Conservation (phyloP, 1,140 invertebrate species). For the Episyrphus balteatus region DNA sequence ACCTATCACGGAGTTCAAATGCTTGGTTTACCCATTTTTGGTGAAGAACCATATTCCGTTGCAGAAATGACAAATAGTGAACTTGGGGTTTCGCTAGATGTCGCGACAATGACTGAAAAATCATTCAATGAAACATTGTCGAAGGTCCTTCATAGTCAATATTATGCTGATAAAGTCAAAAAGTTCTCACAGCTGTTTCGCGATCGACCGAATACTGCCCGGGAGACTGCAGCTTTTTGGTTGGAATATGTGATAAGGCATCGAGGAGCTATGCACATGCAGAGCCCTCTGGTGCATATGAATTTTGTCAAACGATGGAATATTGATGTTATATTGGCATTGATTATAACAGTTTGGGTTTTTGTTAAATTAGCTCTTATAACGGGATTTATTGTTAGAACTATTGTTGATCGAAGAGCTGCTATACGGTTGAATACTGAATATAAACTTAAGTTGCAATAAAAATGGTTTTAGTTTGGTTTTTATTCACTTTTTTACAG, state of each 20-base stretch:
- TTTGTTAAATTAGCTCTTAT: too few species aligned
- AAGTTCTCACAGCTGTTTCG: background rate
- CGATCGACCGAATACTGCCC: conserved; percentile 1
- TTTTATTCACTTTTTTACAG: too few species aligned
- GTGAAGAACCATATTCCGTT: conserved; percentile 39
- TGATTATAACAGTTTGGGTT: too few species aligned
- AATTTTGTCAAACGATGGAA: background rate
- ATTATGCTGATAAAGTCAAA: conserved; percentile 7
- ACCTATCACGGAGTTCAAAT: conserved; percentile 26
- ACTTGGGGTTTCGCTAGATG: background rate
- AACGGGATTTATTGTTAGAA: too few species aligned
- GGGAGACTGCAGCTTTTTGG: conserved; percentile 2
- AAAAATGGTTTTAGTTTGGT: too few species aligned
- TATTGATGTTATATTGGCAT: too few species aligned
- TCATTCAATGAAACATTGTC: conserved; percentile 4
- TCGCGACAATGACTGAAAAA: background rate
- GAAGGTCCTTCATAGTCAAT: conserved; percentile 6
- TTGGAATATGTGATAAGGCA: conserved; percentile 17
- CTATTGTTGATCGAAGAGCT: too few species aligned
- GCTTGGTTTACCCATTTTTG: conserved; percentile 34
- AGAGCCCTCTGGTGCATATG: conserved; percentile 11
- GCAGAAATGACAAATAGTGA: conserved; percentile 13
- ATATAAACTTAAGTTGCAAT: too few species aligned
- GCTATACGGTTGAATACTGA: too few species aligned
- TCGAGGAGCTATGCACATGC: conserved; percentile 23